These are phyloP conservation scores for Heliconius hewitsoni DNA, from an alignment of 1,140 invertebrate species.

Conservation along the genomic window DNA sequence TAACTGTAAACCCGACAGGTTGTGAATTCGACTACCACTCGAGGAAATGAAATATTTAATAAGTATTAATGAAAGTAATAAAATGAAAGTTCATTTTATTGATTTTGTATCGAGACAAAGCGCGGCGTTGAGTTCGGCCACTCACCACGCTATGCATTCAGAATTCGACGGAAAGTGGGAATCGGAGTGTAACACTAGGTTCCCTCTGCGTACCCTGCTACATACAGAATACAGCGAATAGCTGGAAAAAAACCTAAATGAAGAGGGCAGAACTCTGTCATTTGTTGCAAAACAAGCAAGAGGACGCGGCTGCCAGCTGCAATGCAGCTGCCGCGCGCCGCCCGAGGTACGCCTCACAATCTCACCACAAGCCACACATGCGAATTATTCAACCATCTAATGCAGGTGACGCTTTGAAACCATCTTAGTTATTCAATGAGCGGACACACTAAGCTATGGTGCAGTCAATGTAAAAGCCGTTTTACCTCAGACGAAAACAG, in stretches of 20 bases:
- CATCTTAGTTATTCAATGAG: constrained; percentile 22
- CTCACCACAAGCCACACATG: constrained; percentile 46
- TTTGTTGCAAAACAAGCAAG: constrained; percentile 66
- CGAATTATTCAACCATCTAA: constrained; percentile 57
- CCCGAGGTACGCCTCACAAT: constrained; percentile 45
- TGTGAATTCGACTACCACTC: too few species aligned
- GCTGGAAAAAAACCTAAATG: constrained; percentile 33
- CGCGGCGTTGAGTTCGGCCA: too few species aligned
- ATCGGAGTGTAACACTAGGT: too few species aligned
- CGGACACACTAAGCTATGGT: neutral
- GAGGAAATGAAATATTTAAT: too few species aligned
- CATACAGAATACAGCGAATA: too few species aligned
- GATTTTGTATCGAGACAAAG: too few species aligned
- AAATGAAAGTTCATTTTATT: too few species aligned
- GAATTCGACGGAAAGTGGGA: too few species aligned
- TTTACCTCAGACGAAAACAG: neutral
- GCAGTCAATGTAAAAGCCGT: neutral
- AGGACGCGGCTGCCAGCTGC: constrained; percentile 64
- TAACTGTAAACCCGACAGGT: too few species aligned
- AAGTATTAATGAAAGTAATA: too few species aligned
- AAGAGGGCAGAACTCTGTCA: constrained; percentile 49
- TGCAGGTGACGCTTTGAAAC: constrained; percentile 43
- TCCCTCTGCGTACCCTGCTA: too few species aligned
- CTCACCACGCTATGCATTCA: too few species aligned
- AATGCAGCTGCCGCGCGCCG: constrained; percentile 58